Conservation (phyloP, 2,797 vertebrate genomes). For the Chelidonichthys spinosus region DNA sequence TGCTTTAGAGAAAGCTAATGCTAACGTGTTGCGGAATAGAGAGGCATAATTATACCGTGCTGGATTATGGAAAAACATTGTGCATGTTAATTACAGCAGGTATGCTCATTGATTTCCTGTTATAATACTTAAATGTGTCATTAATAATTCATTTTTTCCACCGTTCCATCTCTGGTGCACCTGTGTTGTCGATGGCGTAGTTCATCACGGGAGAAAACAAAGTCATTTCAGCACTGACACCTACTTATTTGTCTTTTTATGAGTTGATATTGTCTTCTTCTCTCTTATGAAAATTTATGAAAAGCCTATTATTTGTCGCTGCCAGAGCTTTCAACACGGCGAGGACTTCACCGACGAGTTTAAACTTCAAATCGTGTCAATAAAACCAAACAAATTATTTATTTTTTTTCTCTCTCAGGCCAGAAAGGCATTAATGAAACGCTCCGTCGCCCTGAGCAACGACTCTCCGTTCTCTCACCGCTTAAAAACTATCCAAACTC, state of each 20-base stretch:
- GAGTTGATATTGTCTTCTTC: constrained; percentile 65
- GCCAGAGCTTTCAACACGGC: not conserved
- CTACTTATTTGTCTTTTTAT: constrained; percentile 80
- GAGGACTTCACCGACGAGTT: not conserved
- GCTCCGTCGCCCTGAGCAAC: not conserved
- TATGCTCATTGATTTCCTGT: constrained; percentile 89
- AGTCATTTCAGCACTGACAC: constrained; percentile 75
- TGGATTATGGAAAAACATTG: constrained; percentile 86
- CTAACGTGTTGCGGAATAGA: constrained; percentile 87
- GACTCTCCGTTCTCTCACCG: not conserved
- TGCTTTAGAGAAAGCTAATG: constrained; percentile 84
- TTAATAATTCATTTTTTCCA: constrained; percentile 90
- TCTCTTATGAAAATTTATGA: constrained; percentile 20
- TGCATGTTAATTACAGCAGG: constrained; percentile 89
- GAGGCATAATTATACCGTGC: constrained; percentile 87
- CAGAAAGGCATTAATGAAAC: constrained; percentile 10
- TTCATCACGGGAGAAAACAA: constrained; percentile 65
- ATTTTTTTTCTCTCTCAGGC: constrained; percentile 6
- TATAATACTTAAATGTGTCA: constrained; percentile 90
- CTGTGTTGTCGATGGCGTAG: constrained; percentile 81
- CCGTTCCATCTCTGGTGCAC: constrained; percentile 85
- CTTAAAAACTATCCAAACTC: too few relatives aligned
- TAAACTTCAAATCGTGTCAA: constrained; percentile 22
- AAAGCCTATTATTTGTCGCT: constrained; percentile 22
- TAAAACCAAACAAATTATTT: constrained; percentile 16